Percentiles rank a stretch among this genome's conserved stretches.
Conservation (phyloP, 1,140 invertebrate genomes). For the Plectrocnemia conspersa region DNA sequence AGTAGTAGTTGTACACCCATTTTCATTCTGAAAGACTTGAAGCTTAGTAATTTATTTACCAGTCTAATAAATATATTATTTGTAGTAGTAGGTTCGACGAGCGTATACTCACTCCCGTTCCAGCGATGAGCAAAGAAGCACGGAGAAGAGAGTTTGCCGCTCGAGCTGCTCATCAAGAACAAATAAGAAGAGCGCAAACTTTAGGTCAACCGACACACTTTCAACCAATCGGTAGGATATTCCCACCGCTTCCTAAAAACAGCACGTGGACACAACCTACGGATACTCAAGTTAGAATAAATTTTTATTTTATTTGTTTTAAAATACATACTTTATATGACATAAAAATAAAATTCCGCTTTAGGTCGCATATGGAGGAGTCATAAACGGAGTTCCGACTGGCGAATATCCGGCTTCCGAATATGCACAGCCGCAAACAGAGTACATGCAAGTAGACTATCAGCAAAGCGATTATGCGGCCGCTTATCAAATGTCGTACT, state of each 20-base stretch:
- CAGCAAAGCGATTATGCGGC: slow-evolving; percentile 20
- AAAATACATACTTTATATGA: not conserved
- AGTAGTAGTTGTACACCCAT: too few species aligned
- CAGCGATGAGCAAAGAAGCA: slow-evolving; percentile 47
- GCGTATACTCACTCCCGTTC: slow-evolving; percentile 43
- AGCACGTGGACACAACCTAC: not conserved
- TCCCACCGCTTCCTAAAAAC: not conserved
- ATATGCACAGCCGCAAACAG: slow-evolving; percentile 8
- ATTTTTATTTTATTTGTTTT: not conserved
- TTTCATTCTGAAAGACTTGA: too few species aligned
- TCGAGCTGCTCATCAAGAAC: slow-evolving; percentile 44
- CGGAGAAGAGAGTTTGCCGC: slow-evolving; percentile 45
- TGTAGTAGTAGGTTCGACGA: slow-evolving; percentile 39
- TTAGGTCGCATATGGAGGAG: slow-evolving; percentile 3
- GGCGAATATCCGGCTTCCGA: slow-evolving; percentile 1
- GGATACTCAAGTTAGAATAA: slow-evolving; percentile 7
- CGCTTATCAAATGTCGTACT: slow-evolving; percentile 27
- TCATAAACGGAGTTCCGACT: not conserved
- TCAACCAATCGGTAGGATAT: slow-evolving; percentile 23
- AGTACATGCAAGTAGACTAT: slow-evolving; percentile 29
- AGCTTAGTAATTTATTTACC: too few species aligned
- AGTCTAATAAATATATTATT: not conserved
- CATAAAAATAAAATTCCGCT: too few species aligned
- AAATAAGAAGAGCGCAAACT: slow-evolving; percentile 35
- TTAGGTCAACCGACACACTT: slow-evolving; percentile 35